These are phyloP conservation scores for Eupithecia pulchellata DNA, from an alignment of 2,888 invertebrate species.

Conservation along the genomic window DNA sequence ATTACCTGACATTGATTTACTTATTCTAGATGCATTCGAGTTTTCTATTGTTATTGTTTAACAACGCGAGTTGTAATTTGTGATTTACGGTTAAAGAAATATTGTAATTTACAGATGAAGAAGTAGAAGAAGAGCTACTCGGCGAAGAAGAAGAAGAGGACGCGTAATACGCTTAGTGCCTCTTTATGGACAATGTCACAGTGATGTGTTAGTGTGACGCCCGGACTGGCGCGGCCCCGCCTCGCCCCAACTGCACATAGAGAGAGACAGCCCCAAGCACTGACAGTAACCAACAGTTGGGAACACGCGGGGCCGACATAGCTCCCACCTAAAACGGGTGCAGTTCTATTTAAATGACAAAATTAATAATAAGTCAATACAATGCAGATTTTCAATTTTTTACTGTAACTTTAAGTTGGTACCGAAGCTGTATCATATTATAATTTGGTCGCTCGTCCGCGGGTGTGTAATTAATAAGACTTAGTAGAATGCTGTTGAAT, in stretches of 20 bases:
- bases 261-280: conserved; percentile 55
- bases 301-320: conserved; percentile 80
- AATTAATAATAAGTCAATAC: conserved; percentile 82
- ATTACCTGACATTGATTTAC: neutral
- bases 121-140: conserved; percentile 81
- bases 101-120: conserved; percentile 76
- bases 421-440: conserved; percentile 73
- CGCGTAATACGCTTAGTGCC: conserved; percentile 83
- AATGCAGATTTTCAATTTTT: conserved; percentile 80
- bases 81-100: neutral
- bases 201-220: conserved; percentile 85
- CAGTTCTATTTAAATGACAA: conserved; percentile 85
- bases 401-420: conserved; percentile 77
- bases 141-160: conserved; percentile 83
- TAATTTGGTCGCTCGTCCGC: conserved; percentile 67
- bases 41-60: neutral
- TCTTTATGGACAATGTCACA: conserved; percentile 85
- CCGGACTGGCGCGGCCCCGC: conserved; percentile 79
- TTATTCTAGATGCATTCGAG: neutral
- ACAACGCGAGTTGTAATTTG: neutral
- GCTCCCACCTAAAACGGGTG: conserved; percentile 84
- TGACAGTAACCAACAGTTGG: conserved; percentile 68
- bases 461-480: conserved; percentile 80
- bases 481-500: conserved; percentile 84
- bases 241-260: conserved; percentile 77